A percentile compares a stretch with the other conserved stretches of the same genome.
phyloP scores from a whole-genome alignment of 2,888 invertebrate genomes.

The Habroteleia sp. region DNA sequence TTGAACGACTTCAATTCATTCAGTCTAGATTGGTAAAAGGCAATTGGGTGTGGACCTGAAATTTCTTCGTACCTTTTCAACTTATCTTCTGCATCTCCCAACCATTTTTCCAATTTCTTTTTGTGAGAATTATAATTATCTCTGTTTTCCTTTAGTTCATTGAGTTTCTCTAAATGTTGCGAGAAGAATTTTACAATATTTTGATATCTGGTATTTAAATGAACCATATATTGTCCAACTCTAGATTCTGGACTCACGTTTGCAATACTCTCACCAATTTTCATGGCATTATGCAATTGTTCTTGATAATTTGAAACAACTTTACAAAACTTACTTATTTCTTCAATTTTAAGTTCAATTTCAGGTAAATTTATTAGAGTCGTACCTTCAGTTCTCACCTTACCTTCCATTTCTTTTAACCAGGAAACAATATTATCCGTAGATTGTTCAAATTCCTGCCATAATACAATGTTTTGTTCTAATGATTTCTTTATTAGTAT shows the following conservation, averaged over 20 bases:
- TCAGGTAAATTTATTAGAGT: conserved; percentile 86
- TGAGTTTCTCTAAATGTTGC: conserved; percentile 87
- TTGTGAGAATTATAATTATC: conserved; percentile 86
- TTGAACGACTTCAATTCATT: conserved; percentile 88
- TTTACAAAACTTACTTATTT: conserved; percentile 85
- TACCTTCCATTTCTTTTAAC: conserved; percentile 90
- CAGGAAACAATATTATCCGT: conserved; percentile 89
- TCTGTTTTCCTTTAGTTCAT: conserved; percentile 87
- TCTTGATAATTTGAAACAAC: conserved; percentile 85
- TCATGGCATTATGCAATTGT: conserved; percentile 86
- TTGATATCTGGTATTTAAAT: conserved; percentile 89
- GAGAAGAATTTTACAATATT: conserved; percentile 87
- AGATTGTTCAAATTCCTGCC: conserved; percentile 90
- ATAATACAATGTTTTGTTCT: conserved; percentile 87
- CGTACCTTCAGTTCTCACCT: conserved; percentile 87
- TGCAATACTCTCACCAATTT: conserved; percentile 87
- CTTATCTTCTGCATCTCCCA: conserved; percentile 88
- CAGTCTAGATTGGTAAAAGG: conserved; percentile 85
- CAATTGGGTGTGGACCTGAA: conserved; percentile 89
- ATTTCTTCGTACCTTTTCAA: conserved; percentile 88
- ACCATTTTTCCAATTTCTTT: conserved; percentile 89
- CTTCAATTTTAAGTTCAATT: conserved; percentile 86
- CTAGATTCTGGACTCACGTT: conserved; percentile 88
- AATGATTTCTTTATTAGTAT: conserved; percentile 86
- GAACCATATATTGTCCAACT: conserved; percentile 89